Evolutionary conservation across 1,140 invertebrate genomes (phyloP), one percentile per base, ranked within the genome.

Genomic region (Spodoptera litura): DNA sequence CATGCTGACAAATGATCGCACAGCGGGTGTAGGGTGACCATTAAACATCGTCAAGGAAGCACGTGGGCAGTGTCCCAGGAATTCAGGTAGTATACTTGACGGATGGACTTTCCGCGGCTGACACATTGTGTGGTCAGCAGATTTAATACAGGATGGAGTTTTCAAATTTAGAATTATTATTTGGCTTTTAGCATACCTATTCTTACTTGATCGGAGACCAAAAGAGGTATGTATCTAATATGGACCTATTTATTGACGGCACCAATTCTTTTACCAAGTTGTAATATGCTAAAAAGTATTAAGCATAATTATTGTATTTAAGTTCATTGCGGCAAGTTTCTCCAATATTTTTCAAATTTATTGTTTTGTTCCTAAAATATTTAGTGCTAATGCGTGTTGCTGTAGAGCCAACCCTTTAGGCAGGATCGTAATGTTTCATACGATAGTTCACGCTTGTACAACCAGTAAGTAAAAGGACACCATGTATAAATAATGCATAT

Each of bases 1-100:
- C 83, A 83, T 87, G 85, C 81, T 88, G 88, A 91, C 87, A 91
- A 90, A 92, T 89, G 83, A 73, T 62, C 31, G 80, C 89, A 68
- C 91, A 91, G 91, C 89, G 78, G 91, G 89, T 59, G 68, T 83
- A 72, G 78, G 87, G 84, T 83, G 82, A 81, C 84, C 88, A 89
- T 90, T 83, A 85, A 84, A 35, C 78, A 86, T 62, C 73, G 86
- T 86, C 85, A 79, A 64, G 61, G 44, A 64, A 79, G 82, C 82
- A 82, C 83, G 85, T 85, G 87, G 86, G 68, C 53, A 53, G 78
- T 78, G 80, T 64, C 68, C 76, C 79, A 74, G 83, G 91, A 89
- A 91, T 92, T 88, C 87, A 87, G 85, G 86, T 85, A 88, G 86
- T 85, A 78, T 81, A 78, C 55, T 76, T 89, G 88, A 89, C 82